A percentile compares a stretch with the other conserved stretches of the same genome.
phyloP scores from a whole-genome alignment of 2,888 invertebrate species.

The Barypeithes pellucidus region DNA sequence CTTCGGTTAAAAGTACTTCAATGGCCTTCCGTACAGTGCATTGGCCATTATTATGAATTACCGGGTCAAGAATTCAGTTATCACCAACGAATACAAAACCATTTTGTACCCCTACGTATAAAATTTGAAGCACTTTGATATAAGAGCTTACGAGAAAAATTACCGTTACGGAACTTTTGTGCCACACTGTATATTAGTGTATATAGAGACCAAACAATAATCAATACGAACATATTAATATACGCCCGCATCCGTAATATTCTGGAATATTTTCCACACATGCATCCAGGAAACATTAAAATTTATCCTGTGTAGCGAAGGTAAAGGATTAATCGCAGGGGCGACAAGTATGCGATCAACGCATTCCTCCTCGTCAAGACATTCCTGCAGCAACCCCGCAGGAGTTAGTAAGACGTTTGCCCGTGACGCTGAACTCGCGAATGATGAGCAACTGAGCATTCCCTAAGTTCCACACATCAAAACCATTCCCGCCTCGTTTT shows the following conservation, averaged over 20 bases:
- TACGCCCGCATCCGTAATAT: slow-evolving; percentile 6
- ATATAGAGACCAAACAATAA: background rate
- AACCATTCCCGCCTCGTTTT: slow-evolving; percentile 64
- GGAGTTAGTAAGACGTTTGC: slow-evolving; percentile 68
- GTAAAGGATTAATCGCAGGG: slow-evolving; percentile 50
- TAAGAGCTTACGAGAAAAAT: no score
- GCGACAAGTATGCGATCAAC: slow-evolving; percentile 69
- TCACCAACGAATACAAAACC: no score
- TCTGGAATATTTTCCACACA: slow-evolving; percentile 28
- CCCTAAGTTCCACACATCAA: slow-evolving; percentile 68
- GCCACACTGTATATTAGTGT: no score
- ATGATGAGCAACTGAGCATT: slow-evolving; percentile 66
- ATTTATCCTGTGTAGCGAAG: slow-evolving; percentile 43
- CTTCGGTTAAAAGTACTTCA: no score
- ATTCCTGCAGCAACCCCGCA: slow-evolving; percentile 63
- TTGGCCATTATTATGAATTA: no score
- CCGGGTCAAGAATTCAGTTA: no score
- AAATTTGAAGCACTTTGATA: no score
- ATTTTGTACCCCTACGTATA: no score
- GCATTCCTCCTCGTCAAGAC: slow-evolving; percentile 67
- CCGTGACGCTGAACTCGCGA: slow-evolving; percentile 62
- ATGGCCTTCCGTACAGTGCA: no score
- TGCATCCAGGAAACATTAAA: slow-evolving; percentile 42
- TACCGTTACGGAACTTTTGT: no score
- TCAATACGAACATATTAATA: slow-evolving; percentile 8